phyloP scores from a whole-genome alignment of 2,113 vertebrate species.

The Boulengeromyrus knoepffleri region DNA sequence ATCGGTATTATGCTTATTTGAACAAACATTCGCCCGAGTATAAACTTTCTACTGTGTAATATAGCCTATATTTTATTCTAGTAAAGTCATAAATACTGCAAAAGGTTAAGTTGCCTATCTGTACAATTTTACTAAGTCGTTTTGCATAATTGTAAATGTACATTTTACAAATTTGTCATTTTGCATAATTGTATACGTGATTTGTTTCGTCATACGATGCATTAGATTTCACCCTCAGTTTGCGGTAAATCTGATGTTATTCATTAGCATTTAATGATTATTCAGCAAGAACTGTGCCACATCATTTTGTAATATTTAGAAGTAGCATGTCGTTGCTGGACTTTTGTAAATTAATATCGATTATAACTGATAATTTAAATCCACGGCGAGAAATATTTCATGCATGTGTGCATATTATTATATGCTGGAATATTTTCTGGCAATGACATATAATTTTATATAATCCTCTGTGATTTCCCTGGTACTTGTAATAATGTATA shows the following conservation, averaged over 20 bases:
- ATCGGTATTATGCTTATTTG: not conserved
- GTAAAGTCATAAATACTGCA: not conserved
- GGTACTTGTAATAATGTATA: not conserved
- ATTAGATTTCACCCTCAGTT: not conserved
- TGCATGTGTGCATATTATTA: not conserved
- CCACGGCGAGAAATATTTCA: not conserved
- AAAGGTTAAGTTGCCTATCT: not conserved
- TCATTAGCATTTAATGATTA: not conserved
- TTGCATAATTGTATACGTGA: not conserved
- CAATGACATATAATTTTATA: not conserved
- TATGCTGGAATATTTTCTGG: not conserved
- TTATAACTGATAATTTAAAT: not conserved
- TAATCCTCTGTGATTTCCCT: not conserved
- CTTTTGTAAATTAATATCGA: not conserved
- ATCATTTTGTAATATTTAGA: not conserved
- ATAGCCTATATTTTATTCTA: not conserved
- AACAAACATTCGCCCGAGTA: not conserved
- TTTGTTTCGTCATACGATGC: not conserved
- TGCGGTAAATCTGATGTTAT: not conserved
- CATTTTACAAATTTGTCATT: not conserved
- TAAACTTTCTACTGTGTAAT: not conserved
- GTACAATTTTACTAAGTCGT: not conserved
- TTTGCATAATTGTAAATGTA: not conserved
- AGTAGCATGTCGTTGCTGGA: not conserved
- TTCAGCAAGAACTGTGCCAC: not conserved